Evolutionary conservation across 2,113 vertebrate species (phyloP), one percentile per base, ranked within the genome.

Genomic region (Argyrosomus japonicus): DNA sequence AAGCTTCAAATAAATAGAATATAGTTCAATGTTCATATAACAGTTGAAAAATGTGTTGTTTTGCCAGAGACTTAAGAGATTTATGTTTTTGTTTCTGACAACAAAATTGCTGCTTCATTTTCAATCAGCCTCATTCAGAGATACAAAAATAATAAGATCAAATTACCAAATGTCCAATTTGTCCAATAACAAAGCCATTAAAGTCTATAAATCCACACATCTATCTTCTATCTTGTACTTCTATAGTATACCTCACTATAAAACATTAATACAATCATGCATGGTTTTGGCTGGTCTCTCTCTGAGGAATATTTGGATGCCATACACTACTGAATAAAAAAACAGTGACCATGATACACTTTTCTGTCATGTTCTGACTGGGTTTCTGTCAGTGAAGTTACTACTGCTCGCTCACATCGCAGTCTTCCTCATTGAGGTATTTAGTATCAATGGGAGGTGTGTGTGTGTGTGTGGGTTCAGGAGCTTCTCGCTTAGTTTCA

Each of bases 361-460:
- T 47, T 40, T 40, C 36, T 8, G 36, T 40, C 36, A 40, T 40
- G 36, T 40, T 8, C 43, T 45, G 43, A 45, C 43, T 3, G 43
- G 43, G 43, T 45, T 50, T 5, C 48, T 18, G 48, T 50, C 1
- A 8, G 5, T 17, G 43, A 13, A 68, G 58, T 56, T 60, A 18
- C 40, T 32, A n/a, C 27, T 14, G 60, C 56, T 57, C 1, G 1
- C 56, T 69, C 65, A 40, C 57, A 69, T 18, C 32, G 32, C 36
- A 53, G n/a, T 36, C 63, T 50, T 32, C 5, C n/a, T 58, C 63
- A 29, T n/a, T 60, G 32, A 74, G 63, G n/a, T 69, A 18, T 60
- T 77, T 74, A 40, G 25, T 36, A 61, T 88, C 75, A 76, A 51
- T 79, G 53, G 40, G 51, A 47, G 25, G 14, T 77, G 51, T 50